phyloP scores from a whole-genome alignment of 2,113 vertebrate species.

The Lota lota region DNA sequence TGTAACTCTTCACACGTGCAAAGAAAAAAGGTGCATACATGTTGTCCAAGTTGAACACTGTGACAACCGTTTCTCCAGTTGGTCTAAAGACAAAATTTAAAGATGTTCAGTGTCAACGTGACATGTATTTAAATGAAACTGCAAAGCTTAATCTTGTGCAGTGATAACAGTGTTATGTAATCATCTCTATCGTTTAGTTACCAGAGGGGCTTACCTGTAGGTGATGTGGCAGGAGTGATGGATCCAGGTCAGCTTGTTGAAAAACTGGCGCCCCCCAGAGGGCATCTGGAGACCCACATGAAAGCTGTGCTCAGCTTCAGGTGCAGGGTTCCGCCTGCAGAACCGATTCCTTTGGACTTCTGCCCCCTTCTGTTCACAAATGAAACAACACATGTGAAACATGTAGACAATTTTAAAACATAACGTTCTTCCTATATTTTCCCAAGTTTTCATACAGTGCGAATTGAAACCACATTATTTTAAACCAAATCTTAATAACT shows the following conservation, averaged over 20 bases:
- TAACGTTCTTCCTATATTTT: too few relatives aligned
- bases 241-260: constrained; percentile 94
- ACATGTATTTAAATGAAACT: too few relatives aligned
- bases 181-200: too few relatives aligned
- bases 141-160: too few relatives aligned
- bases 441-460: too few relatives aligned
- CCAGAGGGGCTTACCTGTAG: constrained; percentile 79
- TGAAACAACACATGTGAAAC: constrained; percentile 6
- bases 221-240: constrained; percentile 96
- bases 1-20: constrained; percentile 95
- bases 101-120: neutral
- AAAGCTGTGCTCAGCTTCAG: constrained; percentile 91
- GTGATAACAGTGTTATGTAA: too few relatives aligned
- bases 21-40: constrained; percentile 96
- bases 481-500: too few relatives aligned
- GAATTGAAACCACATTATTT: too few relatives aligned
- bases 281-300: constrained; percentile 90
- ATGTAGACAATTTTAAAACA: too few relatives aligned
- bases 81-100: constrained; percentile 70
- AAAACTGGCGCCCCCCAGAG: constrained; percentile 89
- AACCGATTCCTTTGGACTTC: constrained; percentile 91
- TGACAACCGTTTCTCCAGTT: constrained; percentile 90
- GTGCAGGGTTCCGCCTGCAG: constrained; percentile 82
- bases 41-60: constrained; percentile 92
- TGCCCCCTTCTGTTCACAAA: constrained; percentile 76